Evolutionary conservation across 1,140 invertebrate species (phyloP).

Genomic region (Leptoteleia sp.): DNA sequence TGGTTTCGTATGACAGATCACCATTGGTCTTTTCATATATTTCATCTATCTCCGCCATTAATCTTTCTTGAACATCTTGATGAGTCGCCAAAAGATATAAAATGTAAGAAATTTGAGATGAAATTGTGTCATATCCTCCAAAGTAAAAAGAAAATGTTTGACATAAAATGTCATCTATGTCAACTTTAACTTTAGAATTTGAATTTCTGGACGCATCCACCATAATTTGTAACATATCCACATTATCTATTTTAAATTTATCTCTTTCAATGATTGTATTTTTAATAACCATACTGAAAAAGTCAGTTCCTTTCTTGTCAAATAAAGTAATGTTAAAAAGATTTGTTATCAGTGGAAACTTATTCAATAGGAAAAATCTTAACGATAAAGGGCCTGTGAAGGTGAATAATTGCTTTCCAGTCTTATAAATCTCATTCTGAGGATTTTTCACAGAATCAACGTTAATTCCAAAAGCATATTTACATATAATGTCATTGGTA

Average conservation of each 20-base stretch:
- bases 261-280: constrained; percentile 79
- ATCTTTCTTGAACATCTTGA: constrained; percentile 82
- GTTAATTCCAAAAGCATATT: constrained; percentile 80
- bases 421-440: constrained; percentile 78
- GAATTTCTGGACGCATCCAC: constrained; percentile 30
- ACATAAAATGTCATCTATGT: constrained; percentile 75
- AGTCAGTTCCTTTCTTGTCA: constrained; percentile 37
- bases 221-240: constrained; percentile 45
- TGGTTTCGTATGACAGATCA: constrained; percentile 9
- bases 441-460: constrained; percentile 78
- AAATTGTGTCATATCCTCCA: constrained; percentile 82
- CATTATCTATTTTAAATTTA: constrained; percentile 68
- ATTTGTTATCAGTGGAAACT: constrained; percentile 50
- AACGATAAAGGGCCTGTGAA: constrained; percentile 68
- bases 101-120: constrained; percentile 77
- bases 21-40: constrained; percentile 66
- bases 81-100: constrained; percentile 83
- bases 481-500: constrained; percentile 69
- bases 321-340: constrained; percentile 58
- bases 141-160: constrained; percentile 70
- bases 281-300: constrained; percentile 67
- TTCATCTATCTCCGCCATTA: constrained; percentile 83
- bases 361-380: constrained; percentile 56
- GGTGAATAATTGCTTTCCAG: constrained; percentile 74
- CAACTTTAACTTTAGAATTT: constrained; percentile 60